Base-by-base conservation (phyloP, 1,140 invertebrate genomes). In the Nixonia krombeini region DNA sequence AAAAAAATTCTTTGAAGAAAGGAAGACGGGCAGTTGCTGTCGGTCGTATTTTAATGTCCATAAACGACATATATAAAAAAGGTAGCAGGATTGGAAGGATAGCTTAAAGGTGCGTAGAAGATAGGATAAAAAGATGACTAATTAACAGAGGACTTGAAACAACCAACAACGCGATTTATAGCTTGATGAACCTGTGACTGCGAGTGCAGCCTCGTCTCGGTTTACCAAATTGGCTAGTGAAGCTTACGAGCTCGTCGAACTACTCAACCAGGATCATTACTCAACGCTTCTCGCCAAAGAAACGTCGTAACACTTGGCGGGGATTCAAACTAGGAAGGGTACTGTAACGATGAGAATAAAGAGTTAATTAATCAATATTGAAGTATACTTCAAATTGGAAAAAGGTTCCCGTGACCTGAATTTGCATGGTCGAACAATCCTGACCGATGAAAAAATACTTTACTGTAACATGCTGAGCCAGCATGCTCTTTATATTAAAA, bases 61-160 rank as follows among this genome's bases (percentile, higher is more conserved):
- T 31, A 29, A 23, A 45, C 16, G 29, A 18, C 44, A 42, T 29
- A 44, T 58, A 53, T 55, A n/a, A 53, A 49, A 37, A 26, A 49
- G 29, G 38, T 29, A 28, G 38, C 35, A 41, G 8, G 28, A 26
- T 18, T 40, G 13, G 46, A 42, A 57, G 56, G 52, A 68, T 68
- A 46, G 61, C n/a, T 57, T 58, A 46, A 10, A 62, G 62, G 37
- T 56, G 52, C 13, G 61, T 6, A 55, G 28, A 41, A 33, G 46
- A 33, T 17, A 17, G 37, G 18, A 29, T 40, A 51, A 40, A 51
- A 63, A 63, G 66, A 72, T 72, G 69, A 72, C 69, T 67, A 72
- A 72, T 67, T 72, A 72, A 72, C 69, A 50, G 45, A 64, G 59
- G 63, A 64, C 69, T 64, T 51, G 63, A 71, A 71, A 71, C 68